phyloP scores from a whole-genome alignment of 1,140 invertebrate species.

The Ips typographus region DNA sequence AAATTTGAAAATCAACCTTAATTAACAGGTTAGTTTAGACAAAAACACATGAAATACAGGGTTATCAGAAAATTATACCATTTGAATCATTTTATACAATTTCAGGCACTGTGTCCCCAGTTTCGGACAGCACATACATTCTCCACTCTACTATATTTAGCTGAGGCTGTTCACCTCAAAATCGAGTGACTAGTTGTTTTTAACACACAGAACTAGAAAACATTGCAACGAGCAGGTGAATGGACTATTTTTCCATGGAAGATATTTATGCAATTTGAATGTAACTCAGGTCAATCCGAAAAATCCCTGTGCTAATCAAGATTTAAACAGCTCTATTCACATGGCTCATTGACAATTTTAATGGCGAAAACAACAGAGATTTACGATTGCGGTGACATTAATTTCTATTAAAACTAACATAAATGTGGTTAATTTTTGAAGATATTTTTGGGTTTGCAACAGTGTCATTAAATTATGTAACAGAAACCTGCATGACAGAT shows the following conservation, averaged over 20 bases:
- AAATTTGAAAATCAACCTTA: no score
- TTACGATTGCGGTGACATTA: no score
- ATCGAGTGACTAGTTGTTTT: background rate
- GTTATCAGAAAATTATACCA: background rate
- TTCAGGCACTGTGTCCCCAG: background rate
- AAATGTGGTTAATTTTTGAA: background rate
- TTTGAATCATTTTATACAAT: background rate
- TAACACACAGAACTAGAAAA: background rate
- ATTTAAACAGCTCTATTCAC: no score
- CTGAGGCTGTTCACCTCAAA: conserved; percentile 1
- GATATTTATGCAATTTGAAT: no score
- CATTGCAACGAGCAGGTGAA: background rate
- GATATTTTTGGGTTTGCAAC: background rate
- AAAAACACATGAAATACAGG: background rate
- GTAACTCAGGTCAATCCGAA: no score
- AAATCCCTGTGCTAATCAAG: no score
- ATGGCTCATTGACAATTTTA: no score
- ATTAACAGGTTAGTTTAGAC: no score
- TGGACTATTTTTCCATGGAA: background rate
- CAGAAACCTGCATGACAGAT: background rate
- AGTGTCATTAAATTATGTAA: background rate
- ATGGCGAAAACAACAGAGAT: no score
- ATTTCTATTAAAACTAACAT: no score
- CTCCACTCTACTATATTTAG: conserved; percentile 2
- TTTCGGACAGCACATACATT: background rate